Base-by-base conservation (phyloP, 1,140 invertebrate genomes). In the Helicoverpa zea region DNA sequence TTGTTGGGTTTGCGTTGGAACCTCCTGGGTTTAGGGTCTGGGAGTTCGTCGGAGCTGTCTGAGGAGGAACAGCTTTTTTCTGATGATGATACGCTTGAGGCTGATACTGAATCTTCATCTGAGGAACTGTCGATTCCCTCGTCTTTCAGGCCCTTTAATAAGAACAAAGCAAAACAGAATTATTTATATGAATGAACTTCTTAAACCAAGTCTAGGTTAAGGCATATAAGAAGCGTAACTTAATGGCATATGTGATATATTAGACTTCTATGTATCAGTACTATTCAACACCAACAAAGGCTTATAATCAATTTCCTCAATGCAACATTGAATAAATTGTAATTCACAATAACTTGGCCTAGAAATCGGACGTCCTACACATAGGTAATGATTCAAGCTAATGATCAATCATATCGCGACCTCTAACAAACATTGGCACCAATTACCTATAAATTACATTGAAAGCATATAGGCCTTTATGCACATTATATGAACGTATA, bases 41-140 rank as follows among this genome's bases (percentile, higher is more conserved):
- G 91, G 0, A 88, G 81, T 10, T 93, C 94, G 30, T 95, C 94
- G 1, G 93, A 95, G 56, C 92, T 93, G 49, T 94, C 93, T 23
- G 94, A 94, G 35, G 94, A 95, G n/a, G 94, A 94, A 61, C 94
- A 95, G 80, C 95, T 95, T 61, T 95, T 93, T 74, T 94, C 94
- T 54, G 94, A 95, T 56, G 94, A 95, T 4, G 94, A 94, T 2
- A 94, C 92, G 78, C 89, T 95, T 16, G 93, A 92, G 10, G 91
- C 89, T 2, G 94, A 94, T 10, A 83, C 91, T 7, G 94, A 92
- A 68, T 95, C 94, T 61, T 95, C 95, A 64, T 95, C 94, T 14
- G 95, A 95, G 16, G 94, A 95, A 85, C 94, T 95, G 81, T 95
- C 94, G 64, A 95, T 95, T 56, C 94, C 94, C 87, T 95, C 94